Conservation (phyloP, 2,113 vertebrate species). For the Catharus minimus region DNA sequence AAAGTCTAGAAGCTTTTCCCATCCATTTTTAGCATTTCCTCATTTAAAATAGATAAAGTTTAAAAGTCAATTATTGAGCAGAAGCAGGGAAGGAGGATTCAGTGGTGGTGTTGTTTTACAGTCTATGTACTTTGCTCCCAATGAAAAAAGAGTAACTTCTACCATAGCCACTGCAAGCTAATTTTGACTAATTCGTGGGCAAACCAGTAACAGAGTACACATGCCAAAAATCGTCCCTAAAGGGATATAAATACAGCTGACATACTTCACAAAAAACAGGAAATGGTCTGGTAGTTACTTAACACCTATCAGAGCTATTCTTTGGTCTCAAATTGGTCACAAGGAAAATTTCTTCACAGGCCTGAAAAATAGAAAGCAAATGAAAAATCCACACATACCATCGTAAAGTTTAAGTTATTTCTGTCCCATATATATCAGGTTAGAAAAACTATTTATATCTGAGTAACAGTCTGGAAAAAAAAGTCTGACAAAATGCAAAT, state of each 20-base stretch:
- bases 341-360: not conserved
- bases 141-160: not conserved
- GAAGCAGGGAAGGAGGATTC: not conserved
- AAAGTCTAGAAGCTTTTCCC: not conserved
- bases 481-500: not conserved
- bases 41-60: not conserved
- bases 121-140: not conserved
- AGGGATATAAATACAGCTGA: not conserved
- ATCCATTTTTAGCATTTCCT: not conserved
- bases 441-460: not conserved
- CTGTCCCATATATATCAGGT: not conserved
- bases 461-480: not conserved
- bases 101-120: not conserved
- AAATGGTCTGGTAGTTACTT: not conserved
- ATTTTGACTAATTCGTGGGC: slow-evolving; percentile 1
- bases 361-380: not conserved
- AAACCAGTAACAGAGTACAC: not conserved
- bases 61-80: not conserved
- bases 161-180: not conserved
- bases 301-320: not conserved
- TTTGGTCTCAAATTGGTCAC: not conserved
- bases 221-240: not conserved
- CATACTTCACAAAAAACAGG: not conserved
- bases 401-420: not conserved
- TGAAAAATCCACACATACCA: not conserved